These are phyloP conservation scores for Enteromius trimaculatus DNA, from an alignment of 2,797 vertebrate genomes.

Conservation along the genomic window DNA sequence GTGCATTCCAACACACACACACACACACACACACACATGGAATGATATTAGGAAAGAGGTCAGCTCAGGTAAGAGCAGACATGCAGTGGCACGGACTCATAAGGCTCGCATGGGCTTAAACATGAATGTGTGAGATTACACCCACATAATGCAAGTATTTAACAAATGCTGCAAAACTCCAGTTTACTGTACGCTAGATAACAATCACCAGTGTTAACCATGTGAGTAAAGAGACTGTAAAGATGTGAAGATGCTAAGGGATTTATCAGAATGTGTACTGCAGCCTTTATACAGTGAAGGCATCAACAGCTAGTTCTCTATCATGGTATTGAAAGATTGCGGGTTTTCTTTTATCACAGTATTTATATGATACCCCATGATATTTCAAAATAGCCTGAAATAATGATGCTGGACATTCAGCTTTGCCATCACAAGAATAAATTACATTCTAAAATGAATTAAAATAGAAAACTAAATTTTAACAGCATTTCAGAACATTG, in stretches of 20 bases:
- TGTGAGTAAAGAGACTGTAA: background rate
- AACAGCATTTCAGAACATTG: background rate
- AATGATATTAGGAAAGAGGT: constrained; percentile 15
- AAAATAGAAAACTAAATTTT: background rate
- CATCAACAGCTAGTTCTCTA: background rate
- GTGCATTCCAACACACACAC: background rate
- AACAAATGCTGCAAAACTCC: background rate
- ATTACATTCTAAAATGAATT: too few species aligned
- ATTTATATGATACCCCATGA: background rate
- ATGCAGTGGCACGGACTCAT: constrained; percentile 8
- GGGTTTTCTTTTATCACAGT: background rate
- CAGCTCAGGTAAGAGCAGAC: constrained; percentile 11
- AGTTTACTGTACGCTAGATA: background rate
- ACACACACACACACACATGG: background rate
- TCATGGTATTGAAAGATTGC: background rate
- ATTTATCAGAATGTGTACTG: background rate
- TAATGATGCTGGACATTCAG: too few species aligned
- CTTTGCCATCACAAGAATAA: too few species aligned
- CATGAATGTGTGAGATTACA: constrained; percentile 1
- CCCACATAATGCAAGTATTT: background rate
- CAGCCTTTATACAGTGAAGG: background rate
- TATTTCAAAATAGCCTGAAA: background rate
- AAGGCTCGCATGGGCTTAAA: background rate
- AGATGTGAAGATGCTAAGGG: background rate
- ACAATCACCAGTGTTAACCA: background rate